Percentiles rank a stretch among this genome's conserved stretches.
Conservation (phyloP, 2,113 vertebrate species). For the Mus musculus region GRCm39 chr12:34252001-34252500, state of each 20-base stretch:
- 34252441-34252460: conserved; percentile 24
- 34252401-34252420: conserved; percentile 52
- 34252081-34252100: conserved; percentile 74
- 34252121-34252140: conserved; percentile 74
- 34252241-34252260: not conserved
- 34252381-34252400: not conserved
- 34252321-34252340: not conserved
- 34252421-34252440: conserved; percentile 8
- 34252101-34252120: conserved; percentile 65
- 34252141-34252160: conserved; percentile 65
- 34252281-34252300: not conserved
- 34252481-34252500: not conserved
- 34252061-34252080: conserved; percentile 78
- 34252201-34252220: not conserved
- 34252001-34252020: not conserved
- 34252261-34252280: not conserved
- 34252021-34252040: conserved; percentile 57
- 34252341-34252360: not conserved
- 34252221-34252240: not conserved
- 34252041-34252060: conserved; percentile 57
- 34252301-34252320: not conserved
- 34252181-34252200: conserved; percentile 71
- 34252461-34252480: conserved; percentile 1
- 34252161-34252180: conserved; percentile 75
- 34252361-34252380: not conserved